Percentiles rank a stretch among this genome's conserved stretches.
Evolutionary conservation across 2,797 vertebrate species (phyloP).

Genomic region (Prunella strophiata): DNA sequence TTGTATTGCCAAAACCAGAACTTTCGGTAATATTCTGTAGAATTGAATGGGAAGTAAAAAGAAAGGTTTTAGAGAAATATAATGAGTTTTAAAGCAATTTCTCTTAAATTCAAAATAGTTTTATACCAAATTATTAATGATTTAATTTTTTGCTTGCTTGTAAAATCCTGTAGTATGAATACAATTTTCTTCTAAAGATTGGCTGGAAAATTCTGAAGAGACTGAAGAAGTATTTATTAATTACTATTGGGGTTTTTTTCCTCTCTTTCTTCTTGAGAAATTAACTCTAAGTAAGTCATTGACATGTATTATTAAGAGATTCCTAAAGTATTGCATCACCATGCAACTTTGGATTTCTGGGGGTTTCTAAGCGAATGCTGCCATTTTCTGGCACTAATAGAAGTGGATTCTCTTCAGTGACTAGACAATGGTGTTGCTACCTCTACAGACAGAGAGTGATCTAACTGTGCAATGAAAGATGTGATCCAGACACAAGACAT

Average conservation of each 20-base stretch:
- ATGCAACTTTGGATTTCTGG: neutral
- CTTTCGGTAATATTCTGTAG: neutral
- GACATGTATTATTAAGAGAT: neutral
- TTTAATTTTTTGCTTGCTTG: neutral
- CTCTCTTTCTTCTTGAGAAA: neutral
- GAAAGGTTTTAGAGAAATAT: neutral
- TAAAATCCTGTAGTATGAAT: neutral
- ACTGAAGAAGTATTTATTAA: neutral
- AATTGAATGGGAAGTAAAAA: neutral
- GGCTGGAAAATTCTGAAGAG: neutral
- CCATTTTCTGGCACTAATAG: neutral
- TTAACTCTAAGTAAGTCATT: neutral
- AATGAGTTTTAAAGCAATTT: neutral
- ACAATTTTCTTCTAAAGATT: neutral
- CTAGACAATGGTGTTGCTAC: neutral
- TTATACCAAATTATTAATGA: neutral
- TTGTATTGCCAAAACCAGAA: neutral
- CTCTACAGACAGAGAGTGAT: fast-evolving
- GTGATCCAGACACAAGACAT: neutral
- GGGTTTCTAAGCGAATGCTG: neutral
- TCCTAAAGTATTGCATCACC: neutral
- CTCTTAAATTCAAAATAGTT: neutral
- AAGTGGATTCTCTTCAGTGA: neutral
- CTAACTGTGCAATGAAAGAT: neutral
- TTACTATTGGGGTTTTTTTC: neutral